Percentiles rank a stretch among this genome's conserved stretches.
Evolutionary conservation across 1,140 invertebrate genomes (phyloP).

Genomic region (Drosophila serrata): DNA sequence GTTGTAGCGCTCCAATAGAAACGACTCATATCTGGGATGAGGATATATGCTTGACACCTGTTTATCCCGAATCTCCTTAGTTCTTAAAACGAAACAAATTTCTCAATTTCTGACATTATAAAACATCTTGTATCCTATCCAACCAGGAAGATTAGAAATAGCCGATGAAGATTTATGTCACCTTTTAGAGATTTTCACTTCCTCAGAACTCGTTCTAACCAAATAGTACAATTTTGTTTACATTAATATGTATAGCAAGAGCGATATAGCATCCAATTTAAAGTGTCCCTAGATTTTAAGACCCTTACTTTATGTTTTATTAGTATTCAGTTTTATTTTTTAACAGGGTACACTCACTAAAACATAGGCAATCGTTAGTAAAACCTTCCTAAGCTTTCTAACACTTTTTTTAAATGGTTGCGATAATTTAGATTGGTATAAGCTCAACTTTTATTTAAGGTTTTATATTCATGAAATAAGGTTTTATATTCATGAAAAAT

Average conservation of each 20-base stretch:
- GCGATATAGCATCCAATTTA: neutral
- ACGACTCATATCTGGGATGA: slow-evolving; percentile 1
- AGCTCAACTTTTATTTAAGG: neutral
- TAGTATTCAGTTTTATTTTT: neutral
- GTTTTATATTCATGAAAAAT: neutral
- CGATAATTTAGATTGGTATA: neutral
- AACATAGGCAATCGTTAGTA: neutral
- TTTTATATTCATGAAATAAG: neutral
- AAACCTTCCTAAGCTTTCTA: neutral
- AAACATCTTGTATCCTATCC: neutral
- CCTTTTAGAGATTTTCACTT: neutral
- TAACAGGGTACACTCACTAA: neutral
- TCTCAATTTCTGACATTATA: neutral
- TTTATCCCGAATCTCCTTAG: neutral
- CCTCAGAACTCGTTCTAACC: slow-evolving; percentile 2
- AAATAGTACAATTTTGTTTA: slow-evolving; percentile 10
- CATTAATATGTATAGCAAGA: neutral
- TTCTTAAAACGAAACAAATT: neutral
- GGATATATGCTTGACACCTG: neutral
- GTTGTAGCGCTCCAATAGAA: neutral
- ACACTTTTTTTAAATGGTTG: neutral
- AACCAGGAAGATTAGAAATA: neutral
- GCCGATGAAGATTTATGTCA: neutral
- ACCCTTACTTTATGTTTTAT: neutral
- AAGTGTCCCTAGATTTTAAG: slow-evolving; percentile 3